Conservation (phyloP, 2,113 vertebrate species). For the Brachionichthys hirsutus region DNA sequence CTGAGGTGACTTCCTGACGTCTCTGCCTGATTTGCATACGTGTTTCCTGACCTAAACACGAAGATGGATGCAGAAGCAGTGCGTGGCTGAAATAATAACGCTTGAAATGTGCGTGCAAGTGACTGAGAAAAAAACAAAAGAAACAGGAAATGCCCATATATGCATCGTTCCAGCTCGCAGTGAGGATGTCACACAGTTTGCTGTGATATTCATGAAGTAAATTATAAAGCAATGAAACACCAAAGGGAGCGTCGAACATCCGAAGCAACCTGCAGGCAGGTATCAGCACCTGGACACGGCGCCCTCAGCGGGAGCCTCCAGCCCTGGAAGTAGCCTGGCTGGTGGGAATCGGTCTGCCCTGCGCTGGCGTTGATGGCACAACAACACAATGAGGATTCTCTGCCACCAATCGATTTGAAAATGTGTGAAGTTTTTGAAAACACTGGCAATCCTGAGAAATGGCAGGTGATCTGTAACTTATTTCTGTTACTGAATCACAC, state of each 20-base stretch:
- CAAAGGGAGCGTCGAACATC: neutral
- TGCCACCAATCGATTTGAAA: too few relatives aligned
- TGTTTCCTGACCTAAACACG: conserved; percentile 1
- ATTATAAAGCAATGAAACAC: neutral
- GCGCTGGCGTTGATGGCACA: too few relatives aligned
- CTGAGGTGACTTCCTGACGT: conserved; percentile 1
- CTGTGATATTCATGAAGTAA: conserved; percentile 9
- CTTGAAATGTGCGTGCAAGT: conserved; percentile 3
- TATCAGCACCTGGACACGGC: too few relatives aligned
- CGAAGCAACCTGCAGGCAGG: neutral
- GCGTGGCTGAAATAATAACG: conserved; percentile 9
- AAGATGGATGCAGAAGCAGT: conserved; percentile 5
- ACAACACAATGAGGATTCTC: too few relatives aligned
- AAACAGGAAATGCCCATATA: conserved; percentile 22
- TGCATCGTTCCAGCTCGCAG: neutral
- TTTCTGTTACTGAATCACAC: too few relatives aligned
- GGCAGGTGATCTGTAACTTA: too few relatives aligned
- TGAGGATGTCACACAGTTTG: neutral
- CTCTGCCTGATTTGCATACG: neutral
- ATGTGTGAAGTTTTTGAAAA: too few relatives aligned
- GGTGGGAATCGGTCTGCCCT: too few relatives aligned
- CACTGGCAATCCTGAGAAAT: too few relatives aligned
- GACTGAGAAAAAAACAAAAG: neutral
- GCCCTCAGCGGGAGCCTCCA: too few relatives aligned
- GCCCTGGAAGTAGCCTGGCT: too few relatives aligned